Base-by-base conservation (phyloP, 1,140 invertebrate species). In the Leptinotarsa defecta region DNA sequence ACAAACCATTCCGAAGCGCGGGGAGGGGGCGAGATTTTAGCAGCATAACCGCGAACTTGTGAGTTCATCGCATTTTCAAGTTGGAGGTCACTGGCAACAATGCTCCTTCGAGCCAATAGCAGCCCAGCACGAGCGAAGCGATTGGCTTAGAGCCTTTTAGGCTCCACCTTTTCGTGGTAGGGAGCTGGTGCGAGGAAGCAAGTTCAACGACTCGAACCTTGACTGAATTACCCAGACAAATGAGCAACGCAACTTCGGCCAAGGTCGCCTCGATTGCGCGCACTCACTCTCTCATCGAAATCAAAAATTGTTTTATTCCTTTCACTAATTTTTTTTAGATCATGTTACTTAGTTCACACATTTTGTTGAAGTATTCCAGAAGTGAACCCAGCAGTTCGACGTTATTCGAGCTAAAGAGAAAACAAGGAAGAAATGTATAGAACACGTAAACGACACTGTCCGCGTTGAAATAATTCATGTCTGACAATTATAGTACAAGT, bases 141-240 rank as follows among this genome's bases (percentile, higher is more conserved):
- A 87, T 88, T 74, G 79, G 82, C 74, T 80, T 76, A 27, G 68
- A 48, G 68, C 34, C 70, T 8, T 71, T 69, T 57, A 74, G 68
- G 76, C 83, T 84, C 84, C 84, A 82, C 82, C 83, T 73, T 65
- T 57, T 63, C 19, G 24, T 63, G 64, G 74, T 61, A 74, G 74
- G 78, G 77, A 77, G 74, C 22, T 63, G 64, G 74, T 61, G 74
- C 72, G 78, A 78, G 78, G 74, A 74, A 73, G 81, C 76, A 87
- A 89, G 89, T 90, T 91, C 90, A 90, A 88, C 87, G 89, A 84
- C 88, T 87, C 81, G 88, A 90, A 90, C 90, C 89, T 91, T 91
- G 90, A 91, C 89, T 90, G 89, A 90, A 89, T 90, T 90, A 90
- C 89, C 89, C 89, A 89, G 86, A 87, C 86, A 84, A 80, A 80